These are phyloP conservation scores for Pangasius krempfi DNA, from an alignment of 2,797 vertebrate species.

Conservation along the genomic window DNA sequence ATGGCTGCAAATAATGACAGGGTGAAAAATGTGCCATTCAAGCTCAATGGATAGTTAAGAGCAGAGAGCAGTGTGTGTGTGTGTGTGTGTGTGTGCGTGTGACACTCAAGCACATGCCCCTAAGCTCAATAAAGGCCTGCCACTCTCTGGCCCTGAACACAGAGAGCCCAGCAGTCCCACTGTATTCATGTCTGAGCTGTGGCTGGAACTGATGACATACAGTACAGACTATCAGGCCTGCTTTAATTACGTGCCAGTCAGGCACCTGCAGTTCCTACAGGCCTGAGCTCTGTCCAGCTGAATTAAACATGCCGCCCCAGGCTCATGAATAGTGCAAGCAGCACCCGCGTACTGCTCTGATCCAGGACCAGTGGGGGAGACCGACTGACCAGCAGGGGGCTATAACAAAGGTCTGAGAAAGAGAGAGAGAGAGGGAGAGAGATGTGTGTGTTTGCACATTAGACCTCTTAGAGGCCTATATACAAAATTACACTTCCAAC, in stretches of 20 bases:
- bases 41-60: slow-evolving; percentile 45
- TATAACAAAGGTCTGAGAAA: slow-evolving; percentile 66
- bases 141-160: slow-evolving; percentile 38
- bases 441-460: neutral
- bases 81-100: slow-evolving; percentile 8
- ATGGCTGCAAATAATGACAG: slow-evolving; percentile 42
- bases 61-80: slow-evolving; percentile 13
- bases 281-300: slow-evolving; percentile 72
- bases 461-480: neutral
- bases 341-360: slow-evolving; percentile 67
- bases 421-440: slow-evolving; percentile 4
- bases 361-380: slow-evolving; percentile 69
- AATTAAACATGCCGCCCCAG: slow-evolving; percentile 75
- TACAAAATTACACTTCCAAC: slow-evolving; percentile 21
- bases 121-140: slow-evolving; percentile 42
- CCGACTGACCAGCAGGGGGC: slow-evolving; percentile 72
- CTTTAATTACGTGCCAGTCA: slow-evolving; percentile 56
- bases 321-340: slow-evolving; percentile 76
- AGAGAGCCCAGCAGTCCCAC: slow-evolving; percentile 21
- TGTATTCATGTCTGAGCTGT: slow-evolving; percentile 41
- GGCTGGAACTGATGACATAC: slow-evolving; percentile 47
- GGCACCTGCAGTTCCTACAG: slow-evolving; percentile 65
- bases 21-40: slow-evolving; percentile 46
- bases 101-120: slow-evolving; percentile 33
- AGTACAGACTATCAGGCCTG: slow-evolving; percentile 47